Conservation (phyloP, 2,797 vertebrate species). For the Bovichtus diacanthus region DNA sequence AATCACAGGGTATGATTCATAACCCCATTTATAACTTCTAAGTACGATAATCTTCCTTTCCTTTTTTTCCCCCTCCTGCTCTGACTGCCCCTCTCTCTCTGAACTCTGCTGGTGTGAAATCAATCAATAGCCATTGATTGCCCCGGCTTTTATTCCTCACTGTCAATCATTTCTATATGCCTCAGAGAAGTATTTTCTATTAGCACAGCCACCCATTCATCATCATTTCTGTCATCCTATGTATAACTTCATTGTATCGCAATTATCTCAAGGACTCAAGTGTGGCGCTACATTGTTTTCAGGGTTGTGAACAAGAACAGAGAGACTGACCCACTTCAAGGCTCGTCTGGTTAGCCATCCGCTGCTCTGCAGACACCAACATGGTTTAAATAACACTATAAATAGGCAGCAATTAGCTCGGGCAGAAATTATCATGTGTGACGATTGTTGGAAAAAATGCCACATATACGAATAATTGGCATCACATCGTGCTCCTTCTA, state of each 20-base stretch:
- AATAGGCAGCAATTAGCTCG: slow-evolving; percentile 36
- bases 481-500: slow-evolving; percentile 9
- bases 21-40: slow-evolving; percentile 41
- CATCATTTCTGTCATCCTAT: slow-evolving; percentile 76
- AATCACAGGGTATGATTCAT: slow-evolving; percentile 61
- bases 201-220: slow-evolving; percentile 70
- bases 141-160: slow-evolving; percentile 69
- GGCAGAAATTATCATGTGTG: slow-evolving; percentile 8
- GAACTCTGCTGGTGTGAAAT: slow-evolving; percentile 66
- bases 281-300: slow-evolving; percentile 27
- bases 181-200: slow-evolving; percentile 72
- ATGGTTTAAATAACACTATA: slow-evolving; percentile 38
- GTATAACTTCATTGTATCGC: slow-evolving; percentile 58
- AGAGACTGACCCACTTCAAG: slow-evolving; percentile 47
- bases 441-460: slow-evolving; percentile 25
- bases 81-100: slow-evolving; percentile 37
- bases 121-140: slow-evolving; percentile 77
- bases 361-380: slow-evolving; percentile 18
- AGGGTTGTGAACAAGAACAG: slow-evolving; percentile 47
- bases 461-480: slow-evolving; percentile 17
- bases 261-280: slow-evolving; percentile 59
- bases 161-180: slow-evolving; percentile 63
- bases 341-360: slow-evolving; percentile 37
- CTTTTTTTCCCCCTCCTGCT: not conserved
- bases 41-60: slow-evolving; percentile 41